phyloP scores from a whole-genome alignment of 2,797 vertebrate genomes.

The Melanotaenia trifasciata region DNA sequence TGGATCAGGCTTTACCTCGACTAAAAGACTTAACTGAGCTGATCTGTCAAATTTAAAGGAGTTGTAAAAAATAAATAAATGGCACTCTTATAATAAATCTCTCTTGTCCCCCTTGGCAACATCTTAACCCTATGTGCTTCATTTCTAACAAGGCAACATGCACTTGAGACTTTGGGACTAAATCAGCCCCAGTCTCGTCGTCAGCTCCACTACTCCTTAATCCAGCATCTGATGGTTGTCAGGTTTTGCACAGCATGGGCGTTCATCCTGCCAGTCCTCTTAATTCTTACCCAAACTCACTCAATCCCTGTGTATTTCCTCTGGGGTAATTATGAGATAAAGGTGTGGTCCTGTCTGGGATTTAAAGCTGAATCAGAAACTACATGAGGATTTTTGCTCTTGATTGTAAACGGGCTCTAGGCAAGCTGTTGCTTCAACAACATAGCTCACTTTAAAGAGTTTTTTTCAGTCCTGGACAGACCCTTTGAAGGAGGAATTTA shows the following conservation, averaged over 20 bases:
- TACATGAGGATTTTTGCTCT: slow-evolving; percentile 53
- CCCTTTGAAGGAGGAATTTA: slow-evolving; percentile 41
- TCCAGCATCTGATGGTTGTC: slow-evolving; percentile 59
- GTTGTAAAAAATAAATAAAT: neutral
- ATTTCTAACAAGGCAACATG: neutral
- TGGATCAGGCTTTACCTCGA: neutral
- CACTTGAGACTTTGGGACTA: slow-evolving; percentile 11
- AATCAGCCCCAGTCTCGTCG: slow-evolving; percentile 29
- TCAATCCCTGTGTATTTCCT: slow-evolving; percentile 66
- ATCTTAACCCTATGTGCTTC: neutral
- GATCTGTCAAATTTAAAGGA: neutral
- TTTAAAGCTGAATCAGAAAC: slow-evolving; percentile 56
- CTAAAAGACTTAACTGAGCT: neutral
- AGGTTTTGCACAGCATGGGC: slow-evolving; percentile 34
- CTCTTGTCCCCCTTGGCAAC: no score
- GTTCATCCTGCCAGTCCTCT: slow-evolving; percentile 36
- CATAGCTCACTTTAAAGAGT: slow-evolving; percentile 57
- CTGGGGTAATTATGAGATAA: slow-evolving; percentile 67
- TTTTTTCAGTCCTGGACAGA: slow-evolving; percentile 33
- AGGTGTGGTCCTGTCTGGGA: slow-evolving; percentile 68
- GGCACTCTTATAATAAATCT: neutral
- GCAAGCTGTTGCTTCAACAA: slow-evolving; percentile 51
- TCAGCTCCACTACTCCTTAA: slow-evolving; percentile 40
- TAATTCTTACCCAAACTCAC: slow-evolving; percentile 61
- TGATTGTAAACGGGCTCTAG: slow-evolving; percentile 72